Conservation (phyloP, 2,888 invertebrate genomes). For the Protophormia terraenovae region DNA sequence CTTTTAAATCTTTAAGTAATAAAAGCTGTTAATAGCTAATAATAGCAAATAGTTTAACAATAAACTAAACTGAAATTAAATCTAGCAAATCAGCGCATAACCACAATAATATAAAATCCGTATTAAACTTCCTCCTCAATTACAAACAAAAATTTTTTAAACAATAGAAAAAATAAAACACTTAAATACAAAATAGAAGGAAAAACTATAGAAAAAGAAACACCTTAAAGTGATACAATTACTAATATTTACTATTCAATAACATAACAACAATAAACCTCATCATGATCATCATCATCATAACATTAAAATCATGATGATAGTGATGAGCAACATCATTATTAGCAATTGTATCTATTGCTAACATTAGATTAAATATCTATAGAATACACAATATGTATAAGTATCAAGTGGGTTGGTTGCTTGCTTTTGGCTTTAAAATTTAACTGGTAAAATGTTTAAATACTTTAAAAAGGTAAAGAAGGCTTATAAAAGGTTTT, state of each 20-base stretch:
- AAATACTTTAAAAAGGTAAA: not conserved
- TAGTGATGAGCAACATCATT: constrained; percentile 29
- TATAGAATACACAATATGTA: not conserved
- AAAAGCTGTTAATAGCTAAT: constrained; percentile 37
- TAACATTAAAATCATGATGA: constrained; percentile 4
- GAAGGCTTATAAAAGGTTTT: constrained; percentile 46
- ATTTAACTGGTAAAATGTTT: constrained; percentile 14
- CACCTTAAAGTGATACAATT: constrained; percentile 67
- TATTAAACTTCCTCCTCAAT: constrained; percentile 60
- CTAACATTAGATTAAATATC: constrained; percentile 22
- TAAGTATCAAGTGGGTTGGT: constrained; percentile 28
- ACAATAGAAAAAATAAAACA: constrained; percentile 46
- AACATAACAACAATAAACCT: constrained; percentile 30
- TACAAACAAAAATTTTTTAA: constrained; percentile 28
- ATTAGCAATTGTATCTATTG: constrained; percentile 29
- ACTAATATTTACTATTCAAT: constrained; percentile 70
- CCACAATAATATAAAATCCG: constrained; percentile 67
- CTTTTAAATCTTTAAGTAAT: constrained; percentile 20
- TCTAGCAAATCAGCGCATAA: constrained; percentile 78
- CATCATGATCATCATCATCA: not conserved
- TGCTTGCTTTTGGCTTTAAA: constrained; percentile 28
- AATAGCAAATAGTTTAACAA: constrained; percentile 53
- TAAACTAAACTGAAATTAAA: constrained; percentile 75
- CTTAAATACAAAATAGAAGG: not conserved
- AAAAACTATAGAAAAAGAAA: constrained; percentile 32